Base-by-base conservation (phyloP, 2,888 invertebrate genomes). In the Pseudococcus viburni region DNA sequence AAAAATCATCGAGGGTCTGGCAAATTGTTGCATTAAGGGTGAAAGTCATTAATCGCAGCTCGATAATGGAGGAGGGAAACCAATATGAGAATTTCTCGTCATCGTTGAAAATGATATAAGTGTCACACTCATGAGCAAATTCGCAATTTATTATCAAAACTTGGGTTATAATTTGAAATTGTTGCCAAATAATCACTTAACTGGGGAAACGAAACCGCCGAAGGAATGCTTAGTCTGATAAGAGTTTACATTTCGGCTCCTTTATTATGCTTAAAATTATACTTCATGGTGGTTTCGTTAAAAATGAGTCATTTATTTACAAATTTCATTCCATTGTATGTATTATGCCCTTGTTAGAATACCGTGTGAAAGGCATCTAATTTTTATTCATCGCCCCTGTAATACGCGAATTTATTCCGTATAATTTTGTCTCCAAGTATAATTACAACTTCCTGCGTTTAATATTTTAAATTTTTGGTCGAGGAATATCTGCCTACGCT, bases 361-460 rank as follows among this genome's bases (percentile, higher is more conserved):
- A 15, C 59, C 59, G n/a, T 59, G 59, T n/a, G n/a, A 59, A n/a
- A 59, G 5, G n/a, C 59, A 6, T 19, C n/a, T 59, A 59, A 59
- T 59, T 59, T 59, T n/a, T 59, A 8, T 59, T n/a, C 17, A 42
- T 59, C 59, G n/a, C 7, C 59, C 59, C 42, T 42, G 42, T 42
- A 19, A 2, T 11, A 51, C 15, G 48, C 48, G 4, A 51, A 51
- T 59, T 59, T 59, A 59, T 59, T 59, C 5, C n/a, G 19, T n/a
- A 59, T 59, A 17, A 19, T 59, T n/a, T n/a, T 59, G n/a, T 19
- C 59, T 59, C n/a, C 15, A n/a, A n/a, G n/a, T 17, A 59, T 19
- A 59, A 59, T 59, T 59, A 19, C 59, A 59, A 59, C n/a, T 64
- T 64, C 64, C 64, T 64, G 17, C 59, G n/a, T 59, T 59, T 59